These are phyloP conservation scores for Neodiprion pinetum DNA, from an alignment of 1,140 invertebrate species.

Conservation along the genomic window DNA sequence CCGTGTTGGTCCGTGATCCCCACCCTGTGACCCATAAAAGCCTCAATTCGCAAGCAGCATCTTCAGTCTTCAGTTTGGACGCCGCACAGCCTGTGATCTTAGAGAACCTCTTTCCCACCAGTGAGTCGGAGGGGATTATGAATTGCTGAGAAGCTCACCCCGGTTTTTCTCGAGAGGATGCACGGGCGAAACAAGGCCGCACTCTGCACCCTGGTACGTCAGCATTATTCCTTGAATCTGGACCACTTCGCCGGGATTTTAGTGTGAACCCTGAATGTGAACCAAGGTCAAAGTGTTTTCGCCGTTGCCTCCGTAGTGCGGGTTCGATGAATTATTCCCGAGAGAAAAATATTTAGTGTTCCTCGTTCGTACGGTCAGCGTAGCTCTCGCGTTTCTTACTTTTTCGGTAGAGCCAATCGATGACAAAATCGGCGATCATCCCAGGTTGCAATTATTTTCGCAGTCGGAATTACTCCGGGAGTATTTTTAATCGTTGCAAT, in stretches of 20 bases:
- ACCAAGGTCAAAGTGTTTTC: neutral
- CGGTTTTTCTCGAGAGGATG: conserved; percentile 20
- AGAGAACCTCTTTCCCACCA: conserved; percentile 7
- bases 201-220: conserved; percentile 33
- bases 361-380: neutral
- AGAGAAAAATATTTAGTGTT: too few species aligned
- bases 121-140: neutral
- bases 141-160: conserved; percentile 13
- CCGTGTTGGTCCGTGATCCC: conserved; percentile 29
- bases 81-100: conserved; percentile 30
- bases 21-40: conserved; percentile 37
- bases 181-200: conserved; percentile 25
- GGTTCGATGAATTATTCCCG: neutral
- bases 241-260: neutral
- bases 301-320: neutral
- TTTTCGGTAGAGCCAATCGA: too few species aligned
- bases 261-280: neutral
- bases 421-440: neutral
- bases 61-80: conserved; percentile 38
- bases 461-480: too few species aligned
- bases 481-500: too few species aligned
- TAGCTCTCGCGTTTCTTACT: too few species aligned
- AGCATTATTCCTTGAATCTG: conserved; percentile 5
- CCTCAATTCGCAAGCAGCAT: conserved; percentile 30
- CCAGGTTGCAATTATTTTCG: neutral